Base-by-base conservation (phyloP, 2,888 invertebrate genomes). In the Nomada ferruginata region DNA sequence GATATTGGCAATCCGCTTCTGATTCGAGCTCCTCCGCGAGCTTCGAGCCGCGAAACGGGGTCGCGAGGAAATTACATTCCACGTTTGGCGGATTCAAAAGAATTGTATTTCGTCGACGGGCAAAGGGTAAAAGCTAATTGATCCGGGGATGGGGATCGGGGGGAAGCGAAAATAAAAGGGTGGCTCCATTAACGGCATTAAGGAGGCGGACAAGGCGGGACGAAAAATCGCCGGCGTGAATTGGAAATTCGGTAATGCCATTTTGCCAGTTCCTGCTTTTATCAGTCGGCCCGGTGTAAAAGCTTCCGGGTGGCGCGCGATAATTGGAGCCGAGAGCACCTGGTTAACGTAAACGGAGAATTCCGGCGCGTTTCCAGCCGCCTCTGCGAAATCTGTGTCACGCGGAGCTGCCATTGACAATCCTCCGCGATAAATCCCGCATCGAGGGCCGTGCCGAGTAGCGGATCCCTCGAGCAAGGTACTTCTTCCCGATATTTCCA, bases 321-420 rank as follows among this genome's bases (percentile, higher is more conserved):
- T 76, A 76, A 82, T 82, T 81, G 73, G 60, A 61, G 26, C 26
- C 26, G 73, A 81, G 74, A 74, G 72, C 72, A 26, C 29, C 36
- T 55, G 55, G 50, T 23, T 57, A 23, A 18, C 29, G 44, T 47
- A 26, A 66, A 80, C 47, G 65, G 23, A 52, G 57, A 75, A 73
- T 69, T 44, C 5, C 36, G 7, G 9, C 36, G 69, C 50, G 23
- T 2, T 23, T 23, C n/a, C 10, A 11, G 2, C 9, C 10, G 20
- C 20, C 55, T 20, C 10, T 47, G 1, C 13, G 47, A 70, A 70
- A 70, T 52, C 23, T 50, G 64, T 64, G 68, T 75, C 75, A 59
- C 50, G 75, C 75, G 36, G 36, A 66, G 36, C 61, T 59, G 55
- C 26, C 64, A n/a, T 50, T 36, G 20, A 66, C 70, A 47, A 70